phyloP scores from a whole-genome alignment of 2,888 invertebrate genomes.

The Portevinia maculata region DNA sequence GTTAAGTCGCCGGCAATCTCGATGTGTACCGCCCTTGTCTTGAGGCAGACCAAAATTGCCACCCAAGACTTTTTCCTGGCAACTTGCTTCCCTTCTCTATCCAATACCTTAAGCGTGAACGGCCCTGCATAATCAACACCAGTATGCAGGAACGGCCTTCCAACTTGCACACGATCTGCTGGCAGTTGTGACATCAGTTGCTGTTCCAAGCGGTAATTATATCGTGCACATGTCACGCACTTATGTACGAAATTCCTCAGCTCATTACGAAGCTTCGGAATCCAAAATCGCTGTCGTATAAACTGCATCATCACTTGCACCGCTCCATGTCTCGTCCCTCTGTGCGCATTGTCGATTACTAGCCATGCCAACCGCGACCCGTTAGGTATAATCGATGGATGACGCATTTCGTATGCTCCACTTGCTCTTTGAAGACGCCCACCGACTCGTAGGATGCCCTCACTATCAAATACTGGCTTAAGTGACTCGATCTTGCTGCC shows the following conservation, averaged over 20 bases:
- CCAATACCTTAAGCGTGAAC: constrained; percentile 24
- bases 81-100: constrained; percentile 24
- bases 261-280: constrained; percentile 3
- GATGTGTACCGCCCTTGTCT: too few relatives aligned
- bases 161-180: constrained; percentile 9
- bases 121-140: constrained; percentile 43
- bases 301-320: constrained; percentile 33
- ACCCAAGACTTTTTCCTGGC: constrained; percentile 30
- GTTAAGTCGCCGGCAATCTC: too few relatives aligned
- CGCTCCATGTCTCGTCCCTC: constrained; percentile 25
- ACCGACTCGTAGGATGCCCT: too few relatives aligned
- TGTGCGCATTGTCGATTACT: constrained; percentile 8
- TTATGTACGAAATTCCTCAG: too few relatives aligned
- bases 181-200: too few relatives aligned
- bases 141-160: constrained; percentile 28
- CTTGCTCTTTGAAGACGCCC: too few relatives aligned
- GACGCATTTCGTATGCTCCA: too few relatives aligned
- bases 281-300: constrained; percentile 10
- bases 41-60: constrained; percentile 39
- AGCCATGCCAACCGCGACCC: constrained; percentile 26
- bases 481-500: too few relatives aligned
- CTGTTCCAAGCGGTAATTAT: too few relatives aligned
- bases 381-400: too few relatives aligned
- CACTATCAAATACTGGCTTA: too few relatives aligned
- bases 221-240: too few relatives aligned